Conservation (phyloP, 2,888 invertebrate genomes). For the Parnassius mnemosyne region DNA sequence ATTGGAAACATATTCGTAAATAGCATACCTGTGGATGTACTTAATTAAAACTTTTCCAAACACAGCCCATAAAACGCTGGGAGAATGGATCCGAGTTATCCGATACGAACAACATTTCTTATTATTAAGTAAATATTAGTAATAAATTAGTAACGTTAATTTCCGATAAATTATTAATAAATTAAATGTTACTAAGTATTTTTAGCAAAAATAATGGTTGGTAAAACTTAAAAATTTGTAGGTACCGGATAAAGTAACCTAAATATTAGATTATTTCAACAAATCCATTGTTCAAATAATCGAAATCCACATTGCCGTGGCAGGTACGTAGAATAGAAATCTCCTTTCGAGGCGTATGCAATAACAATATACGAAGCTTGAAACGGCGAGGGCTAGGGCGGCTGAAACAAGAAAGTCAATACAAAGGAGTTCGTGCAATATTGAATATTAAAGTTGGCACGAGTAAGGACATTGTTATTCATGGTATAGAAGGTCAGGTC, state of each 20-base stretch:
- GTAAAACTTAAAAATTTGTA: too few relatives aligned
- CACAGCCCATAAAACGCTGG: constrained; percentile 34
- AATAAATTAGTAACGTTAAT: too few relatives aligned
- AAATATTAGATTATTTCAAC: neutral
- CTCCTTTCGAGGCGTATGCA: constrained; percentile 10
- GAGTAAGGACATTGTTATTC: constrained; percentile 17
- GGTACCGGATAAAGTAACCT: too few relatives aligned
- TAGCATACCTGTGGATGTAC: constrained; percentile 36
- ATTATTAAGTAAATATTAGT: too few relatives aligned
- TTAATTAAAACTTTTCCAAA: constrained; percentile 70
- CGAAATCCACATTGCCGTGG: neutral
- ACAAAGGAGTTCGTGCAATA: constrained; percentile 43
- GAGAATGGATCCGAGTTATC: constrained; percentile 24
- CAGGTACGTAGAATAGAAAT: constrained; percentile 5
- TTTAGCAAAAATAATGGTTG: too few relatives aligned
- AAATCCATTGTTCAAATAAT: constrained; percentile 5
- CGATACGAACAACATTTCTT: too few relatives aligned
- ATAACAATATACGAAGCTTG: constrained; percentile 20
- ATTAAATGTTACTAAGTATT: too few relatives aligned
- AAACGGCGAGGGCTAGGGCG: constrained; percentile 14
- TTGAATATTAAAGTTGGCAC: constrained; percentile 39
- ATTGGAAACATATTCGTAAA: neutral
- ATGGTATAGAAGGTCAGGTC: neutral
- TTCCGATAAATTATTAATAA: too few relatives aligned
- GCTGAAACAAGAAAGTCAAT: constrained; percentile 34